Base-by-base conservation (phyloP, 2,113 vertebrate genomes). In the Paradoxurus hermaphroditus region DNA sequence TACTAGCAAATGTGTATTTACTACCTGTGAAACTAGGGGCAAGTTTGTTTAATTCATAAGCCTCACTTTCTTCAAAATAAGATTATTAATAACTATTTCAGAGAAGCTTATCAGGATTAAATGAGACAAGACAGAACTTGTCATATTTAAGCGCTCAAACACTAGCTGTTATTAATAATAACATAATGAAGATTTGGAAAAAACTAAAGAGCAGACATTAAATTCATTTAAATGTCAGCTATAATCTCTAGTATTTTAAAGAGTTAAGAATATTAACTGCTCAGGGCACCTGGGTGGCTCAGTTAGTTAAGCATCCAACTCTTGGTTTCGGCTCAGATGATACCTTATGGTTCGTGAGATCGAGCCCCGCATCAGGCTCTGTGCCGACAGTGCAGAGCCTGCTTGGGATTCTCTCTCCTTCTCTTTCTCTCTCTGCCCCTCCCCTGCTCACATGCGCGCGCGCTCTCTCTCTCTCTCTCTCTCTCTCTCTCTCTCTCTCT, bases 21-120 rank as follows among this genome's bases (percentile, higher is more conserved):
- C 36, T 72, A 83, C 27, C 59, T 94, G 10, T 90, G 19, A 78
- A 91, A 62, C 11, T 51, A 21, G 78, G 31, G 36, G 3, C 15
- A 67, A 83, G 53, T 92, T 97, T 36, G 46, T 84, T 92, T 92
- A 83, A 89, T 70, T 92, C 44, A 85, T 46, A 46, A 93, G 10
- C 27, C 46, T 97, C 36, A 63, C 1, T 95, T 93, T 93, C 56
- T 39, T 96, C 51, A 96, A 96, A 96, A 62, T 86, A 95, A 21
- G 36, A 78, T 89, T 87, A 67, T 92, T 95, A 72, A 6, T 62
- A 86, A 77, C 27, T 86, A 68, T 86, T 97, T 92, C 75, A 87
- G 72, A 93, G 41, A 82, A 51, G 12, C 90, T 21, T 88, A 31
- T 92, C 77, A 83, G 56, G 46, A 91, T 90, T 91, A 90, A 93